Evolutionary conservation across 1,140 invertebrate species (phyloP), one percentile per base, ranked within the genome.

Genomic region (Platyscapa corneri): DNA sequence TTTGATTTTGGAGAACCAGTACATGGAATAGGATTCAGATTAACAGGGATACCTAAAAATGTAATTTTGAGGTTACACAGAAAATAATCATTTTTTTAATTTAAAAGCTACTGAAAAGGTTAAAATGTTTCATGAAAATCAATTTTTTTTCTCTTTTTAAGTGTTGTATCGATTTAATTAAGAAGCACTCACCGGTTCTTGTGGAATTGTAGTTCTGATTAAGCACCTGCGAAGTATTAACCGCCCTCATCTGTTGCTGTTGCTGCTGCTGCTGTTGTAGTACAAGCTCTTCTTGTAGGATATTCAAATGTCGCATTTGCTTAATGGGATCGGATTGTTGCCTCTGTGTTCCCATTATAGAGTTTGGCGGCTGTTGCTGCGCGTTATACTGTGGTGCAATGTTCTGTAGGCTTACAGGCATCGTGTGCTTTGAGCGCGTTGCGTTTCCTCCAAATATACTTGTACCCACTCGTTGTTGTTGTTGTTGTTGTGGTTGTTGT

Each of bases 201-300:
- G 87, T 89, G 30, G 92, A 91, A 82, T 90, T 93, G 87, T 90
- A 93, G 78, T 90, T 93, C 88, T 94, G 93, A 84, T 90, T 94
- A 77, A 93, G 87, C n/a, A 91, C 88, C 83, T 93, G 92, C 81
- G 92, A 91, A n/a, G 89, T 87, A 72, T 91, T 91, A 37, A 88
- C 87, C 67, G 88, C 85, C 39, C 90, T 90, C 80, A 91, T 89
- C 53, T 90, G 90, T 60, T 92, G 89, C 32, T 90, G 89, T 76
- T 92, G 93, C 72, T 46, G 49, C 49, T 60, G 56, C 56, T 92
- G 91, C 78, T 77, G 46, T n/a, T 82, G 80, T 27, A 82, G 10
- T 0, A 49, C 27, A 0, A 86, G 60, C 23, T 86, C 85, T 20
- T 86, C 85, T 14, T 92, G 91, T 46, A 93, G 90, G 39, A 88